These are phyloP conservation scores for Peromyscus leucopus DNA, from an alignment of 2,113 vertebrate species.

Conservation along the genomic window DNA sequence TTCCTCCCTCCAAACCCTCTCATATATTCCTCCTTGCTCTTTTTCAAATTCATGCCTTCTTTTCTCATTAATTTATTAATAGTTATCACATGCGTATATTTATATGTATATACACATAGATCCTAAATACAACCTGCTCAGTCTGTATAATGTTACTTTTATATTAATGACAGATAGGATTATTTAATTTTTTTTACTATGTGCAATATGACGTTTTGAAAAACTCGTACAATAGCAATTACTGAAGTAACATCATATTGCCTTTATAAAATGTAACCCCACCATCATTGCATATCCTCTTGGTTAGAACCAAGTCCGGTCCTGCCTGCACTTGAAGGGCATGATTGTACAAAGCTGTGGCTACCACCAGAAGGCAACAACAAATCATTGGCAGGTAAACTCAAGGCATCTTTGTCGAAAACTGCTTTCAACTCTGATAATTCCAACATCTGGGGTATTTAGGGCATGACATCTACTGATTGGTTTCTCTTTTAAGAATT, in stretches of 20 bases:
- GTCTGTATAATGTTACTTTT: not conserved
- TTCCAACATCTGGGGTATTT: slow-evolving; percentile 4
- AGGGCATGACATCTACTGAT: not conserved
- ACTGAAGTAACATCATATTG: not conserved
- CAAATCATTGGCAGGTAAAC: not conserved
- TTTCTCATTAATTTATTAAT: not conserved
- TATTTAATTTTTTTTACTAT: not conserved
- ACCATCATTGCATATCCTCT: not conserved
- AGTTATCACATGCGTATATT: not conserved
- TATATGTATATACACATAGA: not conserved
- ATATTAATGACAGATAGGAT: not conserved
- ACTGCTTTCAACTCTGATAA: slow-evolving; percentile 12
- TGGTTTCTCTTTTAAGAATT: slow-evolving; percentile 36
- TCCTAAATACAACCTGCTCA: not conserved
- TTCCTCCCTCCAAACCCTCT: not conserved
- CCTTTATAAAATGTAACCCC: not conserved
- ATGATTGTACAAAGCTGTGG: not conserved
- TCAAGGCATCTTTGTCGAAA: slow-evolving; percentile 13
- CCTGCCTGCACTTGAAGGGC: not conserved
- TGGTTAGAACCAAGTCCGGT: slow-evolving; percentile 22
- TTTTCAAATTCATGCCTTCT: not conserved
- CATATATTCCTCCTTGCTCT: not conserved
- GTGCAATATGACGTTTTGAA: not conserved
- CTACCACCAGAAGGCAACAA: slow-evolving; percentile 14
- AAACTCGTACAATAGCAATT: not conserved